These are phyloP conservation scores for Poecilus cupreus DNA, from an alignment of 2,888 invertebrate genomes.

Conservation along the genomic window DNA sequence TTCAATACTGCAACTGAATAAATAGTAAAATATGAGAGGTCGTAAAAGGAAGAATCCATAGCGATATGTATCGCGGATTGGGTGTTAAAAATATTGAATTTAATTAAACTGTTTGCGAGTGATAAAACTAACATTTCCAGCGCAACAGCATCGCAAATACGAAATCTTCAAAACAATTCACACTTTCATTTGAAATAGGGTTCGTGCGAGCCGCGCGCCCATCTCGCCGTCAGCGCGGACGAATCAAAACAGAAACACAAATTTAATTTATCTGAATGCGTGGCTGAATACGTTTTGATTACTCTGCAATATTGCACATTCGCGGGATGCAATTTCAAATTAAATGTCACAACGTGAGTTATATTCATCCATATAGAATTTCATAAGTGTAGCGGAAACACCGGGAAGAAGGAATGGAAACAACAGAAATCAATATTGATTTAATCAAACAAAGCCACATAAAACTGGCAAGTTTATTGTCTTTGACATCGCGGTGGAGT, in stretches of 20 bases:
- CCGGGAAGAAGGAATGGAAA: conserved; percentile 28
- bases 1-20: too few species aligned
- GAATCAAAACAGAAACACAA: conserved; percentile 55
- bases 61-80: not conserved
- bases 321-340: conserved; percentile 57
- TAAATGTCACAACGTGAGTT: conserved; percentile 59
- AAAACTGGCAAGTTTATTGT: conserved; percentile 56
- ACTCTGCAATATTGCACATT: conserved; percentile 58
- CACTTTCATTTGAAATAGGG: conserved; percentile 10
- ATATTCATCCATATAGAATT: conserved; percentile 56
- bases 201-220: not conserved
- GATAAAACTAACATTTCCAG: not conserved
- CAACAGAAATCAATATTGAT: conserved; percentile 58
- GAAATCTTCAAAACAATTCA: conserved; percentile 16
- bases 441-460: conserved; percentile 59
- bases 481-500: conserved; percentile 55
- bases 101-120: not conserved
- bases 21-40: not conserved
- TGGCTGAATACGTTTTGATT: conserved; percentile 59
- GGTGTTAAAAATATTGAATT: conserved; percentile 16
- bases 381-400: conserved; percentile 53
- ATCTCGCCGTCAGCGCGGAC: not conserved
- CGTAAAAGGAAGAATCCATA: not conserved
- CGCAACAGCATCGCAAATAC: not conserved
- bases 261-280: conserved; percentile 57